A percentile compares a stretch with the other conserved stretches of the same genome.
phyloP scores from a whole-genome alignment of 2,113 vertebrate genomes.

The Melozone crissalis region DNA sequence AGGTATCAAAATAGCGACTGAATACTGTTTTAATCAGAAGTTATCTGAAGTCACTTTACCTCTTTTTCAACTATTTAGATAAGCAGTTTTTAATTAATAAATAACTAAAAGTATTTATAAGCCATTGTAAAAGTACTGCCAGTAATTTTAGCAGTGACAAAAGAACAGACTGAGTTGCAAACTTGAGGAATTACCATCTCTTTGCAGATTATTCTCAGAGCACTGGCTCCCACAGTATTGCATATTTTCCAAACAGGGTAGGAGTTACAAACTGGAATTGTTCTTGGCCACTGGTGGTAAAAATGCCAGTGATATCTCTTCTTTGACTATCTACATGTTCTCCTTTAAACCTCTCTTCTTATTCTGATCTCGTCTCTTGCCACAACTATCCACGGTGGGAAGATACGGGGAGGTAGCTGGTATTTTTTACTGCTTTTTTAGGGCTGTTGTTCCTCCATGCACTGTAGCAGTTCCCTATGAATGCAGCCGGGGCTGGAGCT shows the following conservation, averaged over 20 bases:
- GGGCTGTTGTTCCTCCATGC: accelerated
- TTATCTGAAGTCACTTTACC: neutral
- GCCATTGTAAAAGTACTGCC: neutral
- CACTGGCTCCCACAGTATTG: neutral
- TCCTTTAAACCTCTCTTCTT: neutral
- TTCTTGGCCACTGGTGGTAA: neutral
- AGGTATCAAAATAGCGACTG: neutral
- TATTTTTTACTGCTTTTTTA: neutral
- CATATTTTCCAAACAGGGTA: neutral
- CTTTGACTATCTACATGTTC: neutral
- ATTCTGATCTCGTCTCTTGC: neutral
- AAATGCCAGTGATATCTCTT: neutral
- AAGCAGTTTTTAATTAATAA: neutral
- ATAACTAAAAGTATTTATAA: neutral
- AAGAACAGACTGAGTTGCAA: neutral
- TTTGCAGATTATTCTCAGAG: neutral
- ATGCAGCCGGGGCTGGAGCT: neutral
- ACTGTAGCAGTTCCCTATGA: accelerated
- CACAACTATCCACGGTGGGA: neutral
- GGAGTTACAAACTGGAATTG: neutral
- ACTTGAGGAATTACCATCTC: neutral
- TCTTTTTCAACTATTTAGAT: neutral
- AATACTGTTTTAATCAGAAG: neutral
- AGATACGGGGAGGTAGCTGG: too few relatives aligned
- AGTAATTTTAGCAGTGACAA: neutral